Base-by-base conservation (phyloP, 2,888 invertebrate genomes). In the Drosophila koepferae region DNA sequence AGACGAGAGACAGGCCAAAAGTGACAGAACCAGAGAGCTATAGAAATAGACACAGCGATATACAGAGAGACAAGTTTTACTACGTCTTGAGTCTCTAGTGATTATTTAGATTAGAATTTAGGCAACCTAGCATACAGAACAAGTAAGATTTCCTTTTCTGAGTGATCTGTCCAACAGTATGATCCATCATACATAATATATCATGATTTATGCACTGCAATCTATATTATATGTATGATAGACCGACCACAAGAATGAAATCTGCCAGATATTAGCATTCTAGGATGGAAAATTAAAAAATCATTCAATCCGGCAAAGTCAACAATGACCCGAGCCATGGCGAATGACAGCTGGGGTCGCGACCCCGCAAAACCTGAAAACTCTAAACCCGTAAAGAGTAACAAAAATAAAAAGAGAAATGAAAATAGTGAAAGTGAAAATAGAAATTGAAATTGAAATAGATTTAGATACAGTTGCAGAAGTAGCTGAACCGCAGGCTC, bases 281-380 rank as follows among this genome's bases (percentile, higher is more conserved):
- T 7, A 1, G 54, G 7, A 2, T 41, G 10, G 1, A 3, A 41
- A 41, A 41, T 55, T 31, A 31, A 14, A 63, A 64, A 75, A 46
- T 72, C 71, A 63, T 51, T 87, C 75, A 73, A 55, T 68, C 49
- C 58, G 60, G 48, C 40, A 81, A 84, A 81, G 81, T 84, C 85
- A 79, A 86, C 84, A 89, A 84, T 59, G 59, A 62, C 59, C 58
- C 54, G 40, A 46, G 31, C 31, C 18, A 34, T 10, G 49, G 63
- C 31, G 41, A n/a, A 38, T 20, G 66, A 66, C 80, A 81, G 83
- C 81, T 80, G 77, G 16, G 36, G 43, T 23, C 16, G 12, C 36
- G 38, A 51, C 3, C 12, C 38, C 28, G 34, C 23, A 23, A 23
- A 36, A 18, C 40, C 53, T 34, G 16, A 20, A 34, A 40, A 62